Conservation (phyloP, 1,140 invertebrate genomes). For the Ips nitidus region DNA sequence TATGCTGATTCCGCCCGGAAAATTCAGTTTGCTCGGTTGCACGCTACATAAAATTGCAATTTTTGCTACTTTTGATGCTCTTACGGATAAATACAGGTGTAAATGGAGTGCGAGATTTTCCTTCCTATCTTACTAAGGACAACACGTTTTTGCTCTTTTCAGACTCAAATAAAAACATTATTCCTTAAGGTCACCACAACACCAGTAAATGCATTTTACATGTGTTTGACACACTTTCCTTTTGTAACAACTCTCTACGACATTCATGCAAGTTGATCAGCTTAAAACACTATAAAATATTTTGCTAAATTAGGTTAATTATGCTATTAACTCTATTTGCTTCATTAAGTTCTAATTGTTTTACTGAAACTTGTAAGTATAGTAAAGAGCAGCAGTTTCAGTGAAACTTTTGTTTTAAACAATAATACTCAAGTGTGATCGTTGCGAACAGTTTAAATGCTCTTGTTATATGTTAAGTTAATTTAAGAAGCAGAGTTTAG, state of each 20-base stretch:
- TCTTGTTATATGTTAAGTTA: too few relatives aligned
- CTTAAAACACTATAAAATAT: not conserved
- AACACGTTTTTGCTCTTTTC: slow-evolving; percentile 8
- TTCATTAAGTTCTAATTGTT: too few relatives aligned
- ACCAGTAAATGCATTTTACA: not conserved
- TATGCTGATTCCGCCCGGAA: slow-evolving; percentile 10
- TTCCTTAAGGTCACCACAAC: not conserved
- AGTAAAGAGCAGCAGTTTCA: too few relatives aligned
- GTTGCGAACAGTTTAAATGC: too few relatives aligned
- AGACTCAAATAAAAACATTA: not conserved
- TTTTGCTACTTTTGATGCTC: slow-evolving; percentile 2
- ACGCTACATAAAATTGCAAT: slow-evolving; percentile 13
- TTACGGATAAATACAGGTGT: slow-evolving; percentile 5
- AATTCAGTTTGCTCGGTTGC: slow-evolving; percentile 1
- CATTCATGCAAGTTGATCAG: not conserved
- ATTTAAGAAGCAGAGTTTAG: too few relatives aligned
- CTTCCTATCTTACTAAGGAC: not conserved
- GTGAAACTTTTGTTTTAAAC: too few relatives aligned
- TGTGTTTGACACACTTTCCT: not conserved
- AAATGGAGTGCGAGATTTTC: slow-evolving; percentile 10
- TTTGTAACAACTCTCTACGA: not conserved
- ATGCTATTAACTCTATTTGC: not conserved
- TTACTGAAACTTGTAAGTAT: too few relatives aligned
- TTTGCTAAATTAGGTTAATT: not conserved
- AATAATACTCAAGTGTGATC: too few relatives aligned